Evolutionary conservation across 1,140 invertebrate species (phyloP).

Genomic region (Tetranychus urticae): DNA sequence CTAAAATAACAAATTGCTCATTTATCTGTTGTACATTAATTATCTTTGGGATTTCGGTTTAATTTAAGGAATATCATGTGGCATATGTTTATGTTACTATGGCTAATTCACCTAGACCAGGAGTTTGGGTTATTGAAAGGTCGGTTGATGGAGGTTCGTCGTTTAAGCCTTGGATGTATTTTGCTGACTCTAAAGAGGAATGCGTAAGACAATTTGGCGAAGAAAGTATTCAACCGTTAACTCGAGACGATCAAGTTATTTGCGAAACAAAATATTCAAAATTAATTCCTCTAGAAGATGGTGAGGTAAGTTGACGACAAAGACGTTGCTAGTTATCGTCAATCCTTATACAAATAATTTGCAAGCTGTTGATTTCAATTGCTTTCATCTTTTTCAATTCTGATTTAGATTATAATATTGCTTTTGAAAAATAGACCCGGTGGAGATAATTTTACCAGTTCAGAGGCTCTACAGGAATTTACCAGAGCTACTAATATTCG

Average conservation of each 20-base stretch:
- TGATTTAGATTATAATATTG: conserved; percentile 62
- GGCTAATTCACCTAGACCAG: conserved; percentile 91
- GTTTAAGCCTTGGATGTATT: conserved; percentile 89
- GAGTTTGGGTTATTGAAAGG: conserved; percentile 82
- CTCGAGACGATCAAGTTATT: conserved; percentile 69
- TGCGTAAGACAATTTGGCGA: conserved; percentile 60
- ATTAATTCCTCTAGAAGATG: conserved; percentile 83
- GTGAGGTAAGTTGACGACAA: conserved; percentile 39
- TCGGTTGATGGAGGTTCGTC: conserved; percentile 79
- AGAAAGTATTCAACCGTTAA: conserved; percentile 48
- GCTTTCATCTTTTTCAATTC: not conserved
- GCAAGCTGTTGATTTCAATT: not conserved
- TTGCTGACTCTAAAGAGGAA: conserved; percentile 69
- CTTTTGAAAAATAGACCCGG: conserved; percentile 82
- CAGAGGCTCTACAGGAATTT: conserved; percentile 78
- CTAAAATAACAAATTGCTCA: too few species aligned
- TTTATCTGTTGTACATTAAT: too few species aligned
- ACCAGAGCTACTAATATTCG: conserved; percentile 87
- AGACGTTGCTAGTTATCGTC: too few species aligned
- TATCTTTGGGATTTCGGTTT: too few species aligned
- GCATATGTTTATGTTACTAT: conserved; percentile 91
- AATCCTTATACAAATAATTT: not conserved
- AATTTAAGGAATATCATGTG: conserved; percentile 70
- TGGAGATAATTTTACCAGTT: conserved; percentile 77
- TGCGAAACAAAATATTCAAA: conserved; percentile 87